These are phyloP conservation scores for Actinernus sp. DNA, from an alignment of 92 coral and sea anemone genomes.

Conservation along the genomic window DNA sequence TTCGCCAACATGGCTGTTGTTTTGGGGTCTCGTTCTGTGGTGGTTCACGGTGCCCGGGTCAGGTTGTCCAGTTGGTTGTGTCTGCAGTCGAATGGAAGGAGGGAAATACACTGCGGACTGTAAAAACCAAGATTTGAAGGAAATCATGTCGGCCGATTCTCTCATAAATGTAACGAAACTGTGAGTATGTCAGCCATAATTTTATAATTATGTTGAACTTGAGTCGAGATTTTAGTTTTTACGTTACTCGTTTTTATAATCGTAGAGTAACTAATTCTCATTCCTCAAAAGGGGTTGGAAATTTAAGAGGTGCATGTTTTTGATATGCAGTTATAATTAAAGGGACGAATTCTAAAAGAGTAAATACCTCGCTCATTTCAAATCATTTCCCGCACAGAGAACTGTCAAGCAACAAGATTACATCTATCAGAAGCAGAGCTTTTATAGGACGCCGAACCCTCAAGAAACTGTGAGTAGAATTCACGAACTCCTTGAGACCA, in stretches of 20 bases:
- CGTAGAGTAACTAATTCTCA: too few species aligned
- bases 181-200: conserved; percentile 37
- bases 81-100: neutral
- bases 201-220: too few species aligned
- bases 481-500: conserved; percentile 5
- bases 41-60: conserved; percentile 1
- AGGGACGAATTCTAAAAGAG: too few species aligned
- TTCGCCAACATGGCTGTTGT: neutral
- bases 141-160: conserved; percentile 13
- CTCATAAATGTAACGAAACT: conserved; percentile 14
- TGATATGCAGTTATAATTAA: too few species aligned
- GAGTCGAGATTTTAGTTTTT: too few species aligned
- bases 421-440: conserved; percentile 57
- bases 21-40: neutral
- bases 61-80: conserved; percentile 18
- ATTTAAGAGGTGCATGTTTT: too few species aligned
- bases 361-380: neutral
- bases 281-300: too few species aligned
- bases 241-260: too few species aligned
- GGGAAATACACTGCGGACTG: conserved; percentile 18
- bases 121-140: conserved; percentile 17
- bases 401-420: conserved; percentile 66
- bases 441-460: conserved; percentile 63
- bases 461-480: conserved; percentile 81
- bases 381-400: conserved; percentile 48